phyloP scores from a whole-genome alignment of 2,797 vertebrate species.

The Takifugu rubripes region DNA sequence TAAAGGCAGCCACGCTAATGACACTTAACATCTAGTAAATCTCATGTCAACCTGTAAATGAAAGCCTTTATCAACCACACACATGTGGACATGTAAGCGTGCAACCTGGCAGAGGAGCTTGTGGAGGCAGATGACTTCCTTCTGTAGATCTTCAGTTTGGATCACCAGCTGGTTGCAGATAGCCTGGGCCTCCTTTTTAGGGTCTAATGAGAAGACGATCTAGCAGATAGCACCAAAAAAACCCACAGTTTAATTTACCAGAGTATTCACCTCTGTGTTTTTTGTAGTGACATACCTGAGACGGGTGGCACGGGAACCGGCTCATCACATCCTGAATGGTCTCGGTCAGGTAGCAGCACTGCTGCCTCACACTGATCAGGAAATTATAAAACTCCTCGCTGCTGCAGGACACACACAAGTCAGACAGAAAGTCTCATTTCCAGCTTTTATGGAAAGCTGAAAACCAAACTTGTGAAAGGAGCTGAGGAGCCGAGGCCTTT shows the following conservation, averaged over 20 bases:
- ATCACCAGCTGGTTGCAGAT: constrained; percentile 80
- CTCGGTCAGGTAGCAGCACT: constrained; percentile 83
- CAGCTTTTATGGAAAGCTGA: neutral
- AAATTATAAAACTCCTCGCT: constrained; percentile 85
- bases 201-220: constrained; percentile 85
- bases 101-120: constrained; percentile 82
- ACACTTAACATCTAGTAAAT: too few relatives aligned
- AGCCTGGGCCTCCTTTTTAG: constrained; percentile 71
- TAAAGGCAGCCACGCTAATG: too few relatives aligned
- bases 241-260: neutral
- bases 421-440: neutral
- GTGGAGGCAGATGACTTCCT: constrained; percentile 82
- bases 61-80: too few relatives aligned
- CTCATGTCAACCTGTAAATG: too few relatives aligned
- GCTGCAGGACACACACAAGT: constrained; percentile 55
- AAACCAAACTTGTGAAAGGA: neutral
- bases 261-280: too few relatives aligned
- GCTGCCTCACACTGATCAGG: constrained; percentile 83
- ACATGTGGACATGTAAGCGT: neutral
- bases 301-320: constrained; percentile 79
- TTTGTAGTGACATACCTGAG: constrained; percentile 75
- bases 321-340: constrained; percentile 77
- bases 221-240: constrained; percentile 27
- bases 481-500: constrained; percentile 5
- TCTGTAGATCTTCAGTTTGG: constrained; percentile 77